Conservation (phyloP, 2,113 vertebrate genomes). For the Oxyruncus cristatus region DNA sequence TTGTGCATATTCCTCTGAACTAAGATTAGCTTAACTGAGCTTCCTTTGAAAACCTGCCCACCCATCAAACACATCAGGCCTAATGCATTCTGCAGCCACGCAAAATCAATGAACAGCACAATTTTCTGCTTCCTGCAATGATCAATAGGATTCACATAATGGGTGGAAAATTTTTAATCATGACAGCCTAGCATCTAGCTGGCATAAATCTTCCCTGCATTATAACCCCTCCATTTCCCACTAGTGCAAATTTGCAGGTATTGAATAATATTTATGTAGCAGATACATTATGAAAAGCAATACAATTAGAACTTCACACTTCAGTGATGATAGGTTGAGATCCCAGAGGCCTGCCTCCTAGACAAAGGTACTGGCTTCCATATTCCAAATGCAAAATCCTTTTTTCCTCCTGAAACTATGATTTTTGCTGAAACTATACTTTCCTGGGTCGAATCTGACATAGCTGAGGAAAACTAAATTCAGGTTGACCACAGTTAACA, state of each 20-base stretch:
- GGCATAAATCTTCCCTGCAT: slow-evolving; percentile 72
- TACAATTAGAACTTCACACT: slow-evolving; percentile 68
- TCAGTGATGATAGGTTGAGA: slow-evolving; percentile 47
- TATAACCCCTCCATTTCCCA: slow-evolving; percentile 66
- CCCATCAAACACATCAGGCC: slow-evolving; percentile 72
- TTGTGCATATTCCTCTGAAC: slow-evolving; percentile 75
- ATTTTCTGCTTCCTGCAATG: slow-evolving; percentile 76
- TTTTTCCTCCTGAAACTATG: not conserved
- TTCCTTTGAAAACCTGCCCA: slow-evolving; percentile 76
- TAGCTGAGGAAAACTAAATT: not conserved
- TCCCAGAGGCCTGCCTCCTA: slow-evolving; percentile 38
- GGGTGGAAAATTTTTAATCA: slow-evolving; percentile 77
- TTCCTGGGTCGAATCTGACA: not conserved
- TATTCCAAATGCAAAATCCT: not conserved
- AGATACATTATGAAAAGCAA: slow-evolving; percentile 62
- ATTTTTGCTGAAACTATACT: not conserved
- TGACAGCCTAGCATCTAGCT: slow-evolving; percentile 68
- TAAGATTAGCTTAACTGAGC: slow-evolving; percentile 75
- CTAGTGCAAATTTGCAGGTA: slow-evolving; percentile 48
- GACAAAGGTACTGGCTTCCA: not conserved
- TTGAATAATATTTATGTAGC: slow-evolving; percentile 61
- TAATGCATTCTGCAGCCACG: slow-evolving; percentile 74
- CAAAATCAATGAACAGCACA: slow-evolving; percentile 79
- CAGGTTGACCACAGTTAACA: not conserved
- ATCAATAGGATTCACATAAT: slow-evolving; percentile 80